Percentiles rank a stretch among this genome's conserved stretches.
phyloP scores from a whole-genome alignment of 2,797 vertebrate genomes.

The Myotis vivesi region DNA sequence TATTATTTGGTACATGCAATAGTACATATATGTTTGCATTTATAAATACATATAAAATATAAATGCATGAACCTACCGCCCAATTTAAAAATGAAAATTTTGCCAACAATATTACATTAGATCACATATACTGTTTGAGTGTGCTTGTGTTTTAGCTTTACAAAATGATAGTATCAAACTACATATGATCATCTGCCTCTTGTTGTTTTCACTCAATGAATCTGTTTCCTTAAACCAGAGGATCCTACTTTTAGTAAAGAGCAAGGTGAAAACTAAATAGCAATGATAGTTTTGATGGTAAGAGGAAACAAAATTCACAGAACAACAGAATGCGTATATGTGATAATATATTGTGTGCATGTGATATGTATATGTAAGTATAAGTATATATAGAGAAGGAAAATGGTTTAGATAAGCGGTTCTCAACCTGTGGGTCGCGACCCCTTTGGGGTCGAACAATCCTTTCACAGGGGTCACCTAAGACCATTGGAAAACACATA shows the following conservation, averaged over 20 bases:
- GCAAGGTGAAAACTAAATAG: slow-evolving; percentile 5
- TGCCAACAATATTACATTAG: slow-evolving; percentile 9
- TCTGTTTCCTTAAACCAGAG: neutral
- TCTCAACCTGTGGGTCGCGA: no score
- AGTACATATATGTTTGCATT: neutral
- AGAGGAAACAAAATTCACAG: slow-evolving; percentile 43
- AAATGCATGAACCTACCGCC: neutral
- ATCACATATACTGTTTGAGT: neutral
- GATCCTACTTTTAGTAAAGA: slow-evolving; percentile 2
- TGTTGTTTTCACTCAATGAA: slow-evolving; percentile 6
- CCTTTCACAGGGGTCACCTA: no score
- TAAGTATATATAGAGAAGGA: neutral
- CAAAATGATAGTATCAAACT: slow-evolving; percentile 13
- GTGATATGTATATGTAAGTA: neutral
- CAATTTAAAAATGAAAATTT: slow-evolving; percentile 46
- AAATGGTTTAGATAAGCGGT: neutral
- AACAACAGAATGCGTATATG: neutral
- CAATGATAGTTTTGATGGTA: slow-evolving; percentile 5
- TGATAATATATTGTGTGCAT: neutral
- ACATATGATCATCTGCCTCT: neutral
- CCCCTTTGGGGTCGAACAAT: no score
- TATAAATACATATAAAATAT: slow-evolving; percentile 26
- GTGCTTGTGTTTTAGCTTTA: slow-evolving; percentile 9
- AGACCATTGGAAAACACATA: no score
- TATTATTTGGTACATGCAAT: slow-evolving; percentile 1